phyloP scores from a whole-genome alignment of 2,888 invertebrate genomes.

The Agriopis leucophaearia region DNA sequence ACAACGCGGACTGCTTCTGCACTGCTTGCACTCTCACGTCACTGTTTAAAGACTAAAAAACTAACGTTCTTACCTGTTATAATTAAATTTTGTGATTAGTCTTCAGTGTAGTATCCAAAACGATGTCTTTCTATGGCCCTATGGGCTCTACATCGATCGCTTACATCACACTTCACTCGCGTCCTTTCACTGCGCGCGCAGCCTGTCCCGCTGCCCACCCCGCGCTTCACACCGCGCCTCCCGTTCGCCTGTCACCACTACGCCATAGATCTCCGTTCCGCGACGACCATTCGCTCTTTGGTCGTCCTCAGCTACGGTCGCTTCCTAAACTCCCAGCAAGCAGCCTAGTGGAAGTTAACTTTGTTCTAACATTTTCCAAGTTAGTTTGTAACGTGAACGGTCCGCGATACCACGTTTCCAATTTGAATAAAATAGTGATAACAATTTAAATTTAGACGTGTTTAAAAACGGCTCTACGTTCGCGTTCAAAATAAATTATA shows the following conservation, averaged over 20 bases:
- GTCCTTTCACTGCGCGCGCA: conserved; percentile 85
- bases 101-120: conserved; percentile 30
- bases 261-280: conserved; percentile 69
- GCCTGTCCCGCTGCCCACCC: conserved; percentile 61
- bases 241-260: conserved; percentile 64
- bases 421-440: conserved; percentile 58
- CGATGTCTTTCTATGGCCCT: not conserved
- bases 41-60: not conserved
- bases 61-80: not conserved
- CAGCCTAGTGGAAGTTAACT: conserved; percentile 69
- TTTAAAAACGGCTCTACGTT: conserved; percentile 56
- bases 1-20: not conserved
- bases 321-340: conserved; percentile 53
- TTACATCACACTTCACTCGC: conserved; percentile 81
- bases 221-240: conserved; percentile 62
- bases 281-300: conserved; percentile 80
- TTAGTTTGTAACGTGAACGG: conserved; percentile 56
- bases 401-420: conserved; percentile 38
- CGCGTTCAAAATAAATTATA: conserved; percentile 48
- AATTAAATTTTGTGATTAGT: not conserved
- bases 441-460: conserved; percentile 59
- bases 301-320: conserved; percentile 70
- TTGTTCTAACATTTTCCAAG: conserved; percentile 61
- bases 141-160: conserved; percentile 77
- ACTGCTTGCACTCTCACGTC: not conserved